A percentile compares a stretch with the other conserved stretches of the same genome.
These are phyloP conservation scores for Lepilemur septentrionalis DNA, from an alignment of 2,797 vertebrate genomes.

Conservation along the genomic window DNA sequence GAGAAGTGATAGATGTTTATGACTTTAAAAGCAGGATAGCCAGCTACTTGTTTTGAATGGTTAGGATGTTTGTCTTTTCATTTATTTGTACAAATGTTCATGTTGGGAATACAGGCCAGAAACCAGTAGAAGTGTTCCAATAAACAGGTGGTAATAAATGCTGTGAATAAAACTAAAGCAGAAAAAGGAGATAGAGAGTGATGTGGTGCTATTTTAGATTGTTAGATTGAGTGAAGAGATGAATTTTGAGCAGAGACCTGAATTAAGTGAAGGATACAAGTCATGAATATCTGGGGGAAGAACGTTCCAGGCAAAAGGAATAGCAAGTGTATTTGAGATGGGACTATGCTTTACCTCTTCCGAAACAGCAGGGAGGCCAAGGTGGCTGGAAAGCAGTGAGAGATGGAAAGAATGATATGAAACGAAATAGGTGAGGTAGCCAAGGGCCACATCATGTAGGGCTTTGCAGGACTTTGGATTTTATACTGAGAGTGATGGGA, in stretches of 20 bases:
- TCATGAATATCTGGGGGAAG: not conserved
- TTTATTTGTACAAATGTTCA: not conserved
- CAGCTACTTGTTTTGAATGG: not conserved
- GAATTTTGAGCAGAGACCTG: not conserved
- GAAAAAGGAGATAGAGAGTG: not conserved
- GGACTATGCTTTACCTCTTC: not conserved
- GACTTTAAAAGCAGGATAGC: not conserved
- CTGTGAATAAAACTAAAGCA: not conserved
- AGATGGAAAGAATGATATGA: not conserved
- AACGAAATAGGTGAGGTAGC: not conserved
- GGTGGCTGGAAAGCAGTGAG: not conserved
- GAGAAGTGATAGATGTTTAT: not conserved
- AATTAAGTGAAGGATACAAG: not conserved
- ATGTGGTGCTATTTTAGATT: not conserved
- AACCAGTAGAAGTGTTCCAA: not conserved
- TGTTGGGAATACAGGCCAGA: not conserved
- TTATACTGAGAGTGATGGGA: not conserved
- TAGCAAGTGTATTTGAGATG: not conserved
- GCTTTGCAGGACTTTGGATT: not conserved
- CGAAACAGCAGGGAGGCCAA: not conserved
- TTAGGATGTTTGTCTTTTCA: not conserved
- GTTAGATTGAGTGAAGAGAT: not conserved
- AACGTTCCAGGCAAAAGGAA: not conserved
- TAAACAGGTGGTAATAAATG: not conserved
- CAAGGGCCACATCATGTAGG: no score